Evolutionary conservation across 2,797 vertebrate genomes (phyloP).

Genomic region (Arrhamphus sclerolepis): DNA sequence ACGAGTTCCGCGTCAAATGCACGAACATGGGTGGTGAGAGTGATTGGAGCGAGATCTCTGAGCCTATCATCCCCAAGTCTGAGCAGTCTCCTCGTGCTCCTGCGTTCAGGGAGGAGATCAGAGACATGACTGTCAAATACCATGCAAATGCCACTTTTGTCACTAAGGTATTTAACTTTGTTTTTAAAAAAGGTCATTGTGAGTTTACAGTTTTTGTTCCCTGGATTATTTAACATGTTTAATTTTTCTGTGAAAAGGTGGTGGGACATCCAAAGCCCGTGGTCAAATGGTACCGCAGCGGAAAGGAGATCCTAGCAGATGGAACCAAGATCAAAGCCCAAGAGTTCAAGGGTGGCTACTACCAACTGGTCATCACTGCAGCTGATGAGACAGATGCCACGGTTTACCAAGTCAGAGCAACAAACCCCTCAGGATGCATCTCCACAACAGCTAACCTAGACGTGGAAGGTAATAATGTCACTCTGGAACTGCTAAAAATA

Average conservation of each 20-base stretch:
- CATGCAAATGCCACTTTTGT: conserved; percentile 95
- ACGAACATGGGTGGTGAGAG: conserved; percentile 97
- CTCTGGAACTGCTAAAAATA: not conserved
- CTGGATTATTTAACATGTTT: conserved; percentile 1
- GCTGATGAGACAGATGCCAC: conserved; percentile 91
- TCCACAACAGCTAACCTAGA: conserved; percentile 93
- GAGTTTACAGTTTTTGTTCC: not conserved
- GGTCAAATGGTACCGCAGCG: conserved; percentile 96
- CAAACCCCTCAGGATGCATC: conserved; percentile 94
- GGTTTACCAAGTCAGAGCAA: conserved; percentile 97
- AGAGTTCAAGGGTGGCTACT: conserved; percentile 98
- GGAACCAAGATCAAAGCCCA: conserved; percentile 94
- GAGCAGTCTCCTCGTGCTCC: conserved; percentile 90
- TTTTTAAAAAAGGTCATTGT: not conserved
- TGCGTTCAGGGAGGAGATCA: conserved; percentile 95
- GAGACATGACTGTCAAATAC: conserved; percentile 95
- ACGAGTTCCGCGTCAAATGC: conserved; percentile 99
- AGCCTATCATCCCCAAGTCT: conserved; percentile 90
- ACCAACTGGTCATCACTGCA: conserved; percentile 90
- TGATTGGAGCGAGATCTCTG: conserved; percentile 95
- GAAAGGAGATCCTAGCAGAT: conserved; percentile 95
- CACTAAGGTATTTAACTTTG: conserved; percentile 81
- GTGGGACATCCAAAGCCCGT: conserved; percentile 92
- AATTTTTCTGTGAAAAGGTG: conserved; percentile 70
- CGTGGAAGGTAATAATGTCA: conserved; percentile 89